These are phyloP conservation scores for Bicyclus anynana DNA, from an alignment of 1,140 invertebrate genomes.

Conservation along the genomic window DNA sequence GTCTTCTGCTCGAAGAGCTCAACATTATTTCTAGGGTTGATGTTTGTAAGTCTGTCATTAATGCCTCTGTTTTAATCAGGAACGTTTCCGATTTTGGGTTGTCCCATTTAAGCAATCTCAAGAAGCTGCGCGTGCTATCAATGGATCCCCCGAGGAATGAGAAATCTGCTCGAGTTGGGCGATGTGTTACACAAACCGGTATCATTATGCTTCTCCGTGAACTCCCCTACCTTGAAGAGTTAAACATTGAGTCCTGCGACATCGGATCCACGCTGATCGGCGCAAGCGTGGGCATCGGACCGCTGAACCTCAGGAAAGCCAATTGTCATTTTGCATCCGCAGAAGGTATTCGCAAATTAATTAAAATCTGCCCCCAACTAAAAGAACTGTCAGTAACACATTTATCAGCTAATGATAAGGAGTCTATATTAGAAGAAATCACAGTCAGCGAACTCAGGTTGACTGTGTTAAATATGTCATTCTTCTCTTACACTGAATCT, in stretches of 20 bases:
- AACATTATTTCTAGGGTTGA: conserved; percentile 76
- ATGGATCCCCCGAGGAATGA: conserved; percentile 74
- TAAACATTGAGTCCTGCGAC: conserved; percentile 71
- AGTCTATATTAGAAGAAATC: conserved; percentile 64
- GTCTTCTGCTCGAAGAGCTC: conserved; percentile 70
- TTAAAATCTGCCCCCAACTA: conserved; percentile 65
- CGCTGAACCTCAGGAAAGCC: conserved; percentile 62
- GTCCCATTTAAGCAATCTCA: conserved; percentile 52
- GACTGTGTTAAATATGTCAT: conserved; percentile 61
- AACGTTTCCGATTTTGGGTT: conserved; percentile 71
- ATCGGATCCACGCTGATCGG: conserved; percentile 67
- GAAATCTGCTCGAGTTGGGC: conserved; percentile 50
- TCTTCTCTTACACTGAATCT: conserved; percentile 61
- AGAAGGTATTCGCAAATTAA: conserved; percentile 61
- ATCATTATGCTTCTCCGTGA: conserved; percentile 65
- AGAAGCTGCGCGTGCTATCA: conserved; percentile 56
- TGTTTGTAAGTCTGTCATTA: conserved; percentile 67
- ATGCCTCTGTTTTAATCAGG: conserved; percentile 68
- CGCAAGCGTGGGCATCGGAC: conserved; percentile 51
- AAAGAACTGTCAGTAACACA: conserved; percentile 67
- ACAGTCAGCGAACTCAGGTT: conserved; percentile 54
- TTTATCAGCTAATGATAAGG: conserved; percentile 62
- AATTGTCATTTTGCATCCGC: conserved; percentile 69
- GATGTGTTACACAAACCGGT: conserved; percentile 67
- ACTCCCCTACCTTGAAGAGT: conserved; percentile 65